These are phyloP conservation scores for Acrobasis consociella DNA, from an alignment of 2,888 invertebrate species.

Conservation along the genomic window DNA sequence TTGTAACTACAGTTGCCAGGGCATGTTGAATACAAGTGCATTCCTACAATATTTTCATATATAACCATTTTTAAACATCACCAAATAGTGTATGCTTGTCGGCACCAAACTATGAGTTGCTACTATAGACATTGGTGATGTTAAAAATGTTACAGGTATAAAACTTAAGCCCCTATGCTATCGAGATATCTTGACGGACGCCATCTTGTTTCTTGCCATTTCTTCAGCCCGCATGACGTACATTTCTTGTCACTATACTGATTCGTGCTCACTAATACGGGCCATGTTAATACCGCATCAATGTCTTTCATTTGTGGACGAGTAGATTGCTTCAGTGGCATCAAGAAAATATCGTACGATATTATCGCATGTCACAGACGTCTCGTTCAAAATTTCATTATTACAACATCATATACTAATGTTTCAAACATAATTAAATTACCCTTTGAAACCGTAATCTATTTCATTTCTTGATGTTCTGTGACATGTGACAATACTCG, in stretches of 20 bases:
- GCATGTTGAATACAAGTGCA: constrained; percentile 48
- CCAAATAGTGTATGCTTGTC: constrained; percentile 27
- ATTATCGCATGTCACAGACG: background rate
- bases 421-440: background rate
- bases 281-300: background rate
- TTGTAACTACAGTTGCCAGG: constrained; percentile 29
- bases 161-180: constrained; percentile 10
- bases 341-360: background rate
- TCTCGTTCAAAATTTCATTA: background rate
- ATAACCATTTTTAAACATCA: constrained; percentile 41
- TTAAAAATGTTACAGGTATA: constrained; percentile 1
- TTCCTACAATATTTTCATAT: constrained; percentile 40
- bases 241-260: background rate
- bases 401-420: background rate
- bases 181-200: constrained; percentile 40
- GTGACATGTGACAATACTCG: background rate
- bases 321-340: background rate
- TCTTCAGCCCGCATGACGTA: constrained; percentile 18
- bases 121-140: background rate
- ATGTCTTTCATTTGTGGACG: background rate
- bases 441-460: background rate
- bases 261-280: background rate
- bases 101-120: background rate
- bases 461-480: background rate
- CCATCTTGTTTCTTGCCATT: constrained; percentile 23